Evolutionary conservation across 1,140 invertebrate genomes (phyloP), one percentile per base, ranked within the genome.

Genomic region (Cataglyphis hispanica): DNA sequence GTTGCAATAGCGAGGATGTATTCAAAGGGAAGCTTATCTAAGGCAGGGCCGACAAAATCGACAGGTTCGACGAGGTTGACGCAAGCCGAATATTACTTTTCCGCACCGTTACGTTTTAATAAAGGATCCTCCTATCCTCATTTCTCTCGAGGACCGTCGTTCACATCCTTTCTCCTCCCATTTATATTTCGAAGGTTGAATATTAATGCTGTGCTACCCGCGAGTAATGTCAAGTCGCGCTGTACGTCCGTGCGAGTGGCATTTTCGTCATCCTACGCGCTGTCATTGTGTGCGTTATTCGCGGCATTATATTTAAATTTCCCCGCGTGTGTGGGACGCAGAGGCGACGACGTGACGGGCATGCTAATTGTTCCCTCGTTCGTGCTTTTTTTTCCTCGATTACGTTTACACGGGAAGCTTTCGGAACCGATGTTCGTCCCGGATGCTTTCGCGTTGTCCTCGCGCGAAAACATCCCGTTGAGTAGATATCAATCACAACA

Each of bases 251-350:
- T 53, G 6, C 50, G 61, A 34, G 43, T 53, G 11, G 58, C 25
- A 46, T 81, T 86, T 86, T 72, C n/a, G 34, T 53, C 86, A 78
- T 89, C 90, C 89, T 87, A 91, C 90, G 89, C 87, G 22, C 50
- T 75, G 85, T 89, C 86, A 91, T 91, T 92, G 87, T 50, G 16
- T 50, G 16, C 16, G 5, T 50, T 46, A 46, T 92, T 67, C 80
- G 58, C 7, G 78, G 77, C 80, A 92, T 91, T 92, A 92, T 92
- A 92, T 93, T 93, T 92, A 93, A 92, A 93, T 92, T 90, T 72
- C 53, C 80, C 10, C 60, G 25, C 74, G 69, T 61, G 89, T 90
- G 88, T 92, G 87, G 86, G 88, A 90, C 78, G 87, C 50, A 70
- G 34, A 83, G 7, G 56, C 46, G 86, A 67, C 81, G 84, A 87